Evolutionary conservation across 2,888 invertebrate species (phyloP), one percentile per base, ranked within the genome.

Genomic region (Gryllus longicercus): DNA sequence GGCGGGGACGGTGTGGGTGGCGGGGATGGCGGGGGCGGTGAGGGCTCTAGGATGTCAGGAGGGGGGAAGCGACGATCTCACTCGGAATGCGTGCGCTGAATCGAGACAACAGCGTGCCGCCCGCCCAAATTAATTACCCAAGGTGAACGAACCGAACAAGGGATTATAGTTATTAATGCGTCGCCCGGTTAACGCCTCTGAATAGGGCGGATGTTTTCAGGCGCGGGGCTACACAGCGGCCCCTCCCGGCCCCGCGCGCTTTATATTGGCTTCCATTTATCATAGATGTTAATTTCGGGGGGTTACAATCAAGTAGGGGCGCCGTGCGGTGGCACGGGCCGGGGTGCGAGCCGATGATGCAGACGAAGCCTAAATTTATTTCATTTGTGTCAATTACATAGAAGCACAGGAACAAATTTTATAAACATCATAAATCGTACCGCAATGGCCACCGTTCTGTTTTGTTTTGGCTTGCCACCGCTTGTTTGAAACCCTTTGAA

Each of bases 81-180:
- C 63, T 18, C 14, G 63, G 63, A 63, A 63, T 63, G 63, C n/a
- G 63, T 63, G 14, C n/a, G 63, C 63, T 63, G 63, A 63, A 63
- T 63, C 14, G 16, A 63, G 16, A n/a, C n/a, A 63, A 63, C 63
- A 63, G 63, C 14, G 63, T n/a, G n/a, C 14, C n/a, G 63, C 16
- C 16, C n/a, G 63, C 14, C 63, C 14, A 63, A 63, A 63, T 63
- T 63, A 63, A 63, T 63, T n/a, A 63, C 63, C 63, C n/a, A 63
- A 63, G 63, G 63, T 63, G 63, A 63, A 63, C 63, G 63, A 63
- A 63, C 63, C 14, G 63, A 63, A 63, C 63, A 63, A 63, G 16
- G 63, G 63, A 63, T 63, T 63, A 63, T n/a, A 63, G 63, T 63
- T 63, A 63, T 63, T 63, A 63, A 63, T 63, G 63, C 63, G 63